Evolutionary conservation across 30 jellyfish, hydroid and myxozoan species (phyloP).

Genomic region (Calvadosia cruxmelitensis): DNA sequence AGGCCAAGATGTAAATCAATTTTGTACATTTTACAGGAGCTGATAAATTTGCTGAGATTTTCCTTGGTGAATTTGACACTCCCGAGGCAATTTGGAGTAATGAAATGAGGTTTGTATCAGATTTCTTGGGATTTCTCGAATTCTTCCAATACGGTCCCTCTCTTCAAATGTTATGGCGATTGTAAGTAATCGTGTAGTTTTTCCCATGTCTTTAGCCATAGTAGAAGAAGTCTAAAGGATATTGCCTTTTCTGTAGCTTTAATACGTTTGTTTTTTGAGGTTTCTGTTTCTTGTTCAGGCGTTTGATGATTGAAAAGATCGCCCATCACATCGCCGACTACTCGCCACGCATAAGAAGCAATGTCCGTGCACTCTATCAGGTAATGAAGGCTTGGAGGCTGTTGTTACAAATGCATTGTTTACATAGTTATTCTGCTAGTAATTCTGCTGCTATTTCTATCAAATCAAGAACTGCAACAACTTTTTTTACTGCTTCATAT

Average conservation of each 20-base stretch:
- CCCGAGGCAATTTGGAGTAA: slow-evolving; percentile 96
- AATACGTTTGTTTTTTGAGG: too few species aligned
- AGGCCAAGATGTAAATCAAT: too few species aligned
- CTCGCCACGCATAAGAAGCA: slow-evolving; percentile 67
- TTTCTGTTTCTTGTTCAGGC: too few species aligned
- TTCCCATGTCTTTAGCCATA: neutral
- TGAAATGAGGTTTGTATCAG: slow-evolving; percentile 63
- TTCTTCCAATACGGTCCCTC: neutral
- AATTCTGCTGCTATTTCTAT: too few species aligned
- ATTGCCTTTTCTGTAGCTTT: too few species aligned
- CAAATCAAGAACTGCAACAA: too few species aligned
- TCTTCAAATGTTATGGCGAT: neutral
- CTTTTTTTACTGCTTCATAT: too few species aligned
- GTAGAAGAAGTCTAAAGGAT: too few species aligned
- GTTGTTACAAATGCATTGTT: too few species aligned
- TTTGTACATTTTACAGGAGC: slow-evolving; percentile 64
- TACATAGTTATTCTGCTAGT: too few species aligned
- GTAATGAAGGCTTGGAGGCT: slow-evolving; percentile 24
- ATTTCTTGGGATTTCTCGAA: too few species aligned
- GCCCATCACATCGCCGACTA: slow-evolving; percentile 92
- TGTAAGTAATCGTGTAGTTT: neutral
- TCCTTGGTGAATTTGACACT: slow-evolving; percentile 90
- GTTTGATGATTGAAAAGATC: slow-evolving; percentile 81
- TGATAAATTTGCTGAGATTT: slow-evolving; percentile 77
- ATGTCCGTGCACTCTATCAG: slow-evolving; percentile 88